Percentiles rank a stretch among this genome's conserved stretches.
These are phyloP conservation scores for Pseudococcus longispinus DNA, from an alignment of 2,888 invertebrate species.

Conservation along the genomic window DNA sequence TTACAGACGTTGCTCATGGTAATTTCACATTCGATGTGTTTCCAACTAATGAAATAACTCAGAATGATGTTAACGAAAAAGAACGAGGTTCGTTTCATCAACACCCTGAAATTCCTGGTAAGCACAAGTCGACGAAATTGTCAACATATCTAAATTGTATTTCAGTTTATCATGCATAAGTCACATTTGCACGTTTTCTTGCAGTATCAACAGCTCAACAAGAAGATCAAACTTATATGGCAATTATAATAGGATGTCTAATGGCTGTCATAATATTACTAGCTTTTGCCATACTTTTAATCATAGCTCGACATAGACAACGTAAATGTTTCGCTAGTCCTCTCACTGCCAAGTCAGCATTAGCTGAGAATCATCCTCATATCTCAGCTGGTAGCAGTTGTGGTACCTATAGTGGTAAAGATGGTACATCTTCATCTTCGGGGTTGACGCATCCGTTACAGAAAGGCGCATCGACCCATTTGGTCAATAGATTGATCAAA, in stretches of 20 bases:
- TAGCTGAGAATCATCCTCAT: constrained; percentile 60
- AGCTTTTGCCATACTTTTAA: constrained; percentile 75
- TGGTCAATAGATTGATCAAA: constrained; percentile 65
- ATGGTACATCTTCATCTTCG: constrained; percentile 59
- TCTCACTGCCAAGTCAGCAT: constrained; percentile 68
- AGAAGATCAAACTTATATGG: constrained; percentile 77
- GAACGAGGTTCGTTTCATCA: constrained; percentile 51
- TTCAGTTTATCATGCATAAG: background rate
- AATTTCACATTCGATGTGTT: constrained; percentile 76
- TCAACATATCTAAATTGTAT: background rate
- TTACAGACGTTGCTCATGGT: constrained; percentile 66
- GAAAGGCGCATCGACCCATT: constrained; percentile 41
- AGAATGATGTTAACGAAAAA: constrained; percentile 51
- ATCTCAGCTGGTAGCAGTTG: constrained; percentile 60
- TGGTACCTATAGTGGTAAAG: constrained; percentile 64
- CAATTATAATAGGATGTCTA: constrained; percentile 79
- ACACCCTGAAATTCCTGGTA: constrained; percentile 58
- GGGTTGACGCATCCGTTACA: constrained; percentile 64
- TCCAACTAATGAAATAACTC: constrained; percentile 66
- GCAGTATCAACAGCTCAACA: constrained; percentile 73
- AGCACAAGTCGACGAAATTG: background rate
- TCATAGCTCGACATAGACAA: constrained; percentile 75
- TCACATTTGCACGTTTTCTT: background rate
- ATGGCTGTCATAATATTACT: constrained; percentile 75
- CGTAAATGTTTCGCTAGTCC: constrained; percentile 78